Conservation (phyloP, 2,888 invertebrate genomes). For the Rhogogaster chlorosoma region DNA sequence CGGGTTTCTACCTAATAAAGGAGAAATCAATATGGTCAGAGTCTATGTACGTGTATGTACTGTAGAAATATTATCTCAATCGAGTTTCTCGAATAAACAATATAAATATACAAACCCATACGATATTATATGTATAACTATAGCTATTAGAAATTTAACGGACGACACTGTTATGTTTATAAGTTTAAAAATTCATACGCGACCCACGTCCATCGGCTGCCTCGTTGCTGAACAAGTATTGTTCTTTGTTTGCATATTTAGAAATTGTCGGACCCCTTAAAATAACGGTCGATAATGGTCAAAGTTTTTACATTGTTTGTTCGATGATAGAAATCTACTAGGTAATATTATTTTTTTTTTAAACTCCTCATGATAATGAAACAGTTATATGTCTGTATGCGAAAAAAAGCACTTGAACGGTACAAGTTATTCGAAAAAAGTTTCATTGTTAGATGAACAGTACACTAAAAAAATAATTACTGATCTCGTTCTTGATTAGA, state of each 20-base stretch:
- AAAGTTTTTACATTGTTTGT: neutral
- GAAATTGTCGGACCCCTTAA: conserved; percentile 2
- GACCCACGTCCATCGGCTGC: neutral
- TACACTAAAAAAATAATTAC: neutral
- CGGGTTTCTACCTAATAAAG: conserved; percentile 9
- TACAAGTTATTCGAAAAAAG: neutral
- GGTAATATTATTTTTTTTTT: no score
- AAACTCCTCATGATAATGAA: neutral
- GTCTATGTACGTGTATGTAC: neutral
- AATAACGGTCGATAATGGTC: conserved; percentile 3
- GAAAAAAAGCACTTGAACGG: neutral
- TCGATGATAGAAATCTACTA: neutral
- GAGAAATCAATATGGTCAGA: conserved; percentile 16
- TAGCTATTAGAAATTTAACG: neutral
- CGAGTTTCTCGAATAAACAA: neutral
- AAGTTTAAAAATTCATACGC: neutral
- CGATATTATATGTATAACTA: neutral
- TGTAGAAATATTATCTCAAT: neutral
- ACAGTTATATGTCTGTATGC: no score
- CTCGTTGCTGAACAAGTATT: neutral
- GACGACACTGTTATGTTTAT: conserved; percentile 6
- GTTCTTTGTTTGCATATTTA: conserved; percentile 9
- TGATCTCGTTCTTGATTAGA: neutral
- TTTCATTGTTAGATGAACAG: neutral
- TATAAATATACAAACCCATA: neutral